A percentile compares a stretch with the other conserved stretches of the same genome.
Conservation (phyloP, 2,113 vertebrate genomes). For the Lota lota region DNA sequence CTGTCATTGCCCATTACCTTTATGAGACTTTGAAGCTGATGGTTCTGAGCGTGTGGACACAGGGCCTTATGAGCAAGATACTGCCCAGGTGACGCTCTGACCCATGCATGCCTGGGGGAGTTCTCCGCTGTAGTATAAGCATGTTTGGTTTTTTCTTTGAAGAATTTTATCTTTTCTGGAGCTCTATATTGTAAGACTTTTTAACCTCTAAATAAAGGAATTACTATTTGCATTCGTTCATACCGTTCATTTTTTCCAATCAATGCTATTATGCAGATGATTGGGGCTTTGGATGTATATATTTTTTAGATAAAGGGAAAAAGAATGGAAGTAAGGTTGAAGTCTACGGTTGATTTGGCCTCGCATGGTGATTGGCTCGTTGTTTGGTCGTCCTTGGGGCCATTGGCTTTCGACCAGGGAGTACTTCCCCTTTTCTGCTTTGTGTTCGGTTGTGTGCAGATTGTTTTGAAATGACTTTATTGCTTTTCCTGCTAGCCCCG, state of each 20-base stretch:
- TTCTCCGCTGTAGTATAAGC: constrained; percentile 75
- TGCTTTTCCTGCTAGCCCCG: constrained; percentile 39
- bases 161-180: constrained; percentile 84
- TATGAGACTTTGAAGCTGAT: constrained; percentile 21
- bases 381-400: neutral
- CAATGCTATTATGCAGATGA: neutral
- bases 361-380: constrained; percentile 38
- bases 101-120: constrained; percentile 73
- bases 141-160: constrained; percentile 76
- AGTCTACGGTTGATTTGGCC: no score
- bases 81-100: constrained; percentile 73
- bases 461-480: constrained; percentile 68
- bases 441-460: constrained; percentile 39
- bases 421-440: constrained; percentile 22
- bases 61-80: constrained; percentile 39
- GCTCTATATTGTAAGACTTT: constrained; percentile 86
- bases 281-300: no score
- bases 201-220: constrained; percentile 82
- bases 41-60: constrained; percentile 34
- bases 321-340: no score
- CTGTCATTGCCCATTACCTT: constrained; percentile 30
- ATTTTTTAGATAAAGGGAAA: no score
- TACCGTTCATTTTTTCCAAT: constrained; percentile 10
- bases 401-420: constrained; percentile 40
- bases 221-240: constrained; percentile 79